Conservation (phyloP, 2,113 vertebrate species). For the Rallus limicola region DNA sequence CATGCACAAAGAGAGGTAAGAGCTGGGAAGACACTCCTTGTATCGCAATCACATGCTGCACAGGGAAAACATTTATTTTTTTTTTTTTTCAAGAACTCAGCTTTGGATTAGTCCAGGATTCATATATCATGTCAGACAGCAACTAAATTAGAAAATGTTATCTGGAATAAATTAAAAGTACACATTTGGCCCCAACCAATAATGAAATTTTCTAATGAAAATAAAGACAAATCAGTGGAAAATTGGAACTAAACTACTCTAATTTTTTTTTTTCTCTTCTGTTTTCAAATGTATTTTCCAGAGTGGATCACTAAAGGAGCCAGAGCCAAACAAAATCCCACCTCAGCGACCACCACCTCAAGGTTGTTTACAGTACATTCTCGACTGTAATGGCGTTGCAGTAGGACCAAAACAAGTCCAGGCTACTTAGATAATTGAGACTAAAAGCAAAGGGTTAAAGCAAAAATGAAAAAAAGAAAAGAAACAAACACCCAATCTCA, state of each 20-base stretch:
- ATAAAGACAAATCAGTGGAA: conserved; percentile 3
- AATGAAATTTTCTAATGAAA: conserved; percentile 19
- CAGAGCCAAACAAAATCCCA: conserved; percentile 88
- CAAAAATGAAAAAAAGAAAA: conserved; percentile 74
- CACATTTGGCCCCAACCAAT: not conserved
- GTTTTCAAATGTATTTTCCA: conserved; percentile 81
- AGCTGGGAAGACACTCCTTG: not conserved
- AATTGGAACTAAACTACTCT: conserved; percentile 21
- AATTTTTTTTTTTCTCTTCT: conserved; percentile 52
- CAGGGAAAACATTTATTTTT: not conserved
- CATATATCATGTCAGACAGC: conserved; percentile 7
- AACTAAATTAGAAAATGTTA: conserved; percentile 3
- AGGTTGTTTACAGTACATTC: conserved; percentile 96
- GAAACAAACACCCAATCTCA: conserved; percentile 54
- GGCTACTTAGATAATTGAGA: conserved; percentile 84
- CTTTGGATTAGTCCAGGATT: not conserved
- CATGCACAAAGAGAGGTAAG: not conserved
- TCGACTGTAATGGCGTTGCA: conserved; percentile 91
- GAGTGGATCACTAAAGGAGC: conserved; percentile 88
- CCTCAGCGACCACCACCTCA: conserved; percentile 92
- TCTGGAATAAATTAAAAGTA: conserved; percentile 32
- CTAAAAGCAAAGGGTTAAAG: conserved; percentile 76
- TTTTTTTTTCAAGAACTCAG: not conserved
- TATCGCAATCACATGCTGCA: not conserved
- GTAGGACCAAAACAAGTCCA: conserved; percentile 89